Percentiles rank a stretch among this genome's conserved stretches.
These are phyloP conservation scores for Dipodomys merriami DNA, from an alignment of 2,113 vertebrate genomes.

Conservation along the genomic window DNA sequence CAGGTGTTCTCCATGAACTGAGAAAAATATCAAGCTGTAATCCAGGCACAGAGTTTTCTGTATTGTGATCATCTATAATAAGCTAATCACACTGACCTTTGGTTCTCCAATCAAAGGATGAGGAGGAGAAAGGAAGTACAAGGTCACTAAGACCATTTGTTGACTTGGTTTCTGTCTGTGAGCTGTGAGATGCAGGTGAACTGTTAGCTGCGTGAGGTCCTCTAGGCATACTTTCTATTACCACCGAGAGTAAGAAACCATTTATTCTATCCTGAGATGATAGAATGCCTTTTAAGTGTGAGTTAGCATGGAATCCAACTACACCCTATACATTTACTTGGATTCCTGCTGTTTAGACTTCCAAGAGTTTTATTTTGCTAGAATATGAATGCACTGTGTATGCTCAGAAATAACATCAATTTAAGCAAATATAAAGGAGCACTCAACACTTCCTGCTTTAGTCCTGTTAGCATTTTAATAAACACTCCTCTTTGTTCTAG, in stretches of 20 bases:
- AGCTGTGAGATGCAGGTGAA: not conserved
- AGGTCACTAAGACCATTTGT: not conserved
- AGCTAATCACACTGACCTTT: not conserved
- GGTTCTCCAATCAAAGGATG: not conserved
- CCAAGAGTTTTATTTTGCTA: not conserved
- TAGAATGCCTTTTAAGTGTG: not conserved
- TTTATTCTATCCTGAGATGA: constrained; percentile 20
- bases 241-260: not conserved
- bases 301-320: not conserved
- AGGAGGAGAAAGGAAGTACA: not conserved
- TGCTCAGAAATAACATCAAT: not conserved
- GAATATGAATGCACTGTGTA: not conserved
- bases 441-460: not conserved
- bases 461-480: not conserved
- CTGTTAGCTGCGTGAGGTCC: not conserved
- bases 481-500: not conserved
- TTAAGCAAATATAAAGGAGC: not conserved
- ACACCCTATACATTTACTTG: not conserved
- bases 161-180: not conserved
- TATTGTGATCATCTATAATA: not conserved
- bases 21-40: not conserved
- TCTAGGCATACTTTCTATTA: not conserved
- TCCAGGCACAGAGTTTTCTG: not conserved
- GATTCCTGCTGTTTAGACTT: not conserved
- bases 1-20: not conserved